These are phyloP conservation scores for Hybognathus amarus DNA, from an alignment of 2,797 vertebrate species.

Conservation along the genomic window DNA sequence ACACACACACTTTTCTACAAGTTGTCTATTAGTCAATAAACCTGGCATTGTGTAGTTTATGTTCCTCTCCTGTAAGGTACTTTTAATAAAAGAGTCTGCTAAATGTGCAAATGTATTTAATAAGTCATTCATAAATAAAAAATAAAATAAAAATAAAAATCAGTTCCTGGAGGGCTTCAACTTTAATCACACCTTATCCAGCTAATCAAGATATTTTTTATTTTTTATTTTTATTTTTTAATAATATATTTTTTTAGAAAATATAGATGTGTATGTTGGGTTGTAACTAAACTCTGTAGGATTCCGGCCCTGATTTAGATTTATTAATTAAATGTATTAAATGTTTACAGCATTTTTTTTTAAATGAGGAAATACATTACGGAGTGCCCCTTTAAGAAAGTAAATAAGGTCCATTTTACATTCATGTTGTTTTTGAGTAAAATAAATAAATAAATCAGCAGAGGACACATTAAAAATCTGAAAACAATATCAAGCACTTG, in stretches of 20 bases:
- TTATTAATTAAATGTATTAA: neutral
- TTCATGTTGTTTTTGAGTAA: neutral
- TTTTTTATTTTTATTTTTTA: no score
- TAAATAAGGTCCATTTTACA: neutral
- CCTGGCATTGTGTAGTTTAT: no score
- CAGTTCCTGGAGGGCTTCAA: no score
- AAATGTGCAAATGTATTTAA: no score
- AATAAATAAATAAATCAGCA: neutral
- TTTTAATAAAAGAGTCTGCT: no score
- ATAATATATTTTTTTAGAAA: no score
- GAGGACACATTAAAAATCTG: neutral
- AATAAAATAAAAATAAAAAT: no score
- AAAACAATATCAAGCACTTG: conserved; percentile 5
- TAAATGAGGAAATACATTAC: neutral
- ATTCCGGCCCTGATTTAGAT: neutral
- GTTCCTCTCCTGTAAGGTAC: no score
- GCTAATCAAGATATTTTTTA: no score
- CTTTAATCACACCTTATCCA: no score
- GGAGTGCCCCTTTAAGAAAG: neutral
- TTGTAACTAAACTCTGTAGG: neutral
- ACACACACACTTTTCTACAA: no score
- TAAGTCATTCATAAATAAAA: neutral
- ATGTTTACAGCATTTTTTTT: neutral
- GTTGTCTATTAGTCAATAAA: no score
- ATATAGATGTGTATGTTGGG: neutral